A percentile compares a stretch with the other conserved stretches of the same genome.
These are phyloP conservation scores for Gephyroberyx darwinii DNA, from an alignment of 2,797 vertebrate genomes.

Conservation along the genomic window DNA sequence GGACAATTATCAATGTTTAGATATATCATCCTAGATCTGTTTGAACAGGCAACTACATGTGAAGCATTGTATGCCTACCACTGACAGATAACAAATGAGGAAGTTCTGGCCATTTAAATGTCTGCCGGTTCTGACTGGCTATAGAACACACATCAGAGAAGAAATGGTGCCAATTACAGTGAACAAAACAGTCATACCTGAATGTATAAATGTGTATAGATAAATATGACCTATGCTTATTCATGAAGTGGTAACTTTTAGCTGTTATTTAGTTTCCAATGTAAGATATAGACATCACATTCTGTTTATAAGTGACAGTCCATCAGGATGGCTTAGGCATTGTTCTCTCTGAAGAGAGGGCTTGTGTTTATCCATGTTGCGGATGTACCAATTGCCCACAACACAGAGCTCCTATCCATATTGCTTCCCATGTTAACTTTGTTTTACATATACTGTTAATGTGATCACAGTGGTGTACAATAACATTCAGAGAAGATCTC, in stretches of 20 bases:
- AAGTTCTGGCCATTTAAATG: slow-evolving; percentile 60
- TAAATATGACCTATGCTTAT: slow-evolving; percentile 82
- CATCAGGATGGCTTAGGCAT: slow-evolving; percentile 60
- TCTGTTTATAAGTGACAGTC: slow-evolving; percentile 67
- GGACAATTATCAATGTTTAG: slow-evolving; percentile 54
- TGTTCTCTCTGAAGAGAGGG: slow-evolving; percentile 59
- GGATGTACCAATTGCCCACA: slow-evolving; percentile 50
- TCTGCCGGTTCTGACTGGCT: slow-evolving; percentile 62
- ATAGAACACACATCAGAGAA: slow-evolving; percentile 44
- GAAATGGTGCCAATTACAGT: slow-evolving; percentile 76
- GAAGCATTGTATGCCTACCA: slow-evolving; percentile 56
- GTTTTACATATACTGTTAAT: slow-evolving; percentile 71
- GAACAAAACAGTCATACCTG: slow-evolving; percentile 77
- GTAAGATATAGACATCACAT: slow-evolving; percentile 76
- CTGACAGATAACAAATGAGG: slow-evolving; percentile 61
- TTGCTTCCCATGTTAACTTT: slow-evolving; percentile 65
- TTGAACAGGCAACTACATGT: slow-evolving; percentile 43
- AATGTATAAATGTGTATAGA: slow-evolving; percentile 85
- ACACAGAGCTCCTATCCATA: slow-evolving; percentile 63
- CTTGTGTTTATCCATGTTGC: slow-evolving; percentile 61
- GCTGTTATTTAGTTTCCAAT: slow-evolving; percentile 80
- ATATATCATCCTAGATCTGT: slow-evolving; percentile 58
- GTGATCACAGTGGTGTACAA: slow-evolving; percentile 76
- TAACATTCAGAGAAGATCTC: slow-evolving; percentile 68
- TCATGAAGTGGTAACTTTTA: slow-evolving; percentile 83